Evolutionary conservation across 2,797 vertebrate species (phyloP), one percentile per base, ranked within the genome.

Genomic region (Morelia viridis): DNA sequence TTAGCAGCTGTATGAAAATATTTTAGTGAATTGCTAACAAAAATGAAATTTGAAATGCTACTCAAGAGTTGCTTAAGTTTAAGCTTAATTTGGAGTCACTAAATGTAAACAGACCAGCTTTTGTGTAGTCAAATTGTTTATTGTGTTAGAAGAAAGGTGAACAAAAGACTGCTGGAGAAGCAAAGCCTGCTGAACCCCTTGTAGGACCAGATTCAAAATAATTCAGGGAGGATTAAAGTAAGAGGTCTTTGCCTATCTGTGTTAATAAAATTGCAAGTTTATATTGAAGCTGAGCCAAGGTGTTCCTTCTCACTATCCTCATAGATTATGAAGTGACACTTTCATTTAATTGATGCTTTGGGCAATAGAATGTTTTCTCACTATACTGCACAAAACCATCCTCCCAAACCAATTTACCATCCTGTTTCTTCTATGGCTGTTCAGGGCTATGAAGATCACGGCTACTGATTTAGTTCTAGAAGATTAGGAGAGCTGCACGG

Each of bases 21-120:
- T 17, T 62, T 87, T 68, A 50, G 62, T 91, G 94, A 89, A 64
- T 64, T 83, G 13, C 26, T 61, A 57, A 6, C 71, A 76, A 61
- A 86, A 65, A 5, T 57, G 41, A 58, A 41, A n/a, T 9, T 22
- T 17, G n/a, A n/a, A 80, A 62, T 56, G 41, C 0, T 61, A 19
- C 15, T 24, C n/a, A 60, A 6, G 60, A 46, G 64, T 58, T 90
- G 35, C 26, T 89, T 88, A 71, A 35, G 13, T 57, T 68, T 41
- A 50, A 5, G 41, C 41, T 41, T 41, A 41, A 41, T 41, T 26
- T 58, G 50, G 71, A 64, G 19, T 85, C 60, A 90, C 35, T 53
- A 28, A 31, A 35, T 76, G 85, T 15, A 56, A 53, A 24, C 12
- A 61, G 31, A 28, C 8, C 17, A 31, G 12, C 26, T 61, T 28